Evolutionary conservation across 2,797 vertebrate genomes (phyloP), one percentile per base, ranked within the genome.

Genomic region (Ambastaia sidthimunki): DNA sequence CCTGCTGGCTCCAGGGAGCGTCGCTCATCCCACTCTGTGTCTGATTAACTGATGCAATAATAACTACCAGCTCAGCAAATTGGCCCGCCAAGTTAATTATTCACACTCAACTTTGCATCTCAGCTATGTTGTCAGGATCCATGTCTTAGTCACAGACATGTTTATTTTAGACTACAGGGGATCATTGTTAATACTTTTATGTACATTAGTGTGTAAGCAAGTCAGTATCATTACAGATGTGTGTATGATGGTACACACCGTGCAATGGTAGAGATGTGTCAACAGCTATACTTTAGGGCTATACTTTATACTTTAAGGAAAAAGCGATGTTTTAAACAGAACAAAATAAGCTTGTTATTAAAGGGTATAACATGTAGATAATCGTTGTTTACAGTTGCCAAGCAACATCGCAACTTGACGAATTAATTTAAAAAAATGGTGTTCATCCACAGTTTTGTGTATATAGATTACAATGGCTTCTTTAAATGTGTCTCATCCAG

Each of bases 31-130:
- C 50, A 70, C 52, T 48, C 65, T 71, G 48, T 37, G 68, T 75
- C 47, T 81, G 63, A 68, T 57, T 79, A 73, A 70, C 74, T 12
- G 23, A 25, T 23, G 2, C 18, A 19, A 65, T 66, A 59, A 71
- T 52, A 70, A 81, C 59, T 65, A 78, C 71, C 74, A 74, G 75
- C 74, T 74, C 74, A 74, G 73, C 77, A 71, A 41, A 74, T 37
- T 73, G 69, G 34, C 69, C 69, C 62, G 63, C 60, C 23, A 54
- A 77, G 76, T 72, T 71, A 54, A 68, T 84, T 74, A 71, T 59
- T 78, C 59, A 73, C 25, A 16, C 47, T 69, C 12, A 73, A 31
- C 44, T 59, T 37, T 19, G 63, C n/a, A 34, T 37, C 55, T 28
- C 4, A 28, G 28, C 28, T 4, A 4, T 28, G 76, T 47, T 60